Base-by-base conservation (phyloP, 2,888 invertebrate genomes). In the Lissonota sp. region DNA sequence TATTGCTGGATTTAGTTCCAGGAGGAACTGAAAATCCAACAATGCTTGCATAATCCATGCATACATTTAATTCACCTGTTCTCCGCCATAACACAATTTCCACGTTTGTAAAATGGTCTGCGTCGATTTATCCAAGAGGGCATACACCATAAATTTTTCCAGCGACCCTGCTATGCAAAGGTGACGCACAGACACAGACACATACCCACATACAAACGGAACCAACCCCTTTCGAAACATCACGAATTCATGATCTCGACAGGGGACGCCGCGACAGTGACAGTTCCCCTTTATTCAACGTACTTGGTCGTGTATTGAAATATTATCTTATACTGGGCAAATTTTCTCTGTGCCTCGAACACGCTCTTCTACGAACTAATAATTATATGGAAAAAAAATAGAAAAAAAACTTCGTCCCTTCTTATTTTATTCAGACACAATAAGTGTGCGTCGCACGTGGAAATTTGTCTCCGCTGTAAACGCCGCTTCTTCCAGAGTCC, bases 181-280 rank as follows among this genome's bases (percentile, higher is more conserved):
- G 26, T 26, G 26, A 26, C 26, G 26, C 26, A 26, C 26, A 26
- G 1, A 26, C 26, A 26, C 26, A 3, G 1, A 26, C 26, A 26
- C 26, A 26, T 26, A 26, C 26, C 26, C 26, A 26, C 26, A 26
- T 26, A 26, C 26, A 26, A 26, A 26, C 26, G 26, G 3, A 26
- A 26, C 12, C 70, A 77, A 71, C 79, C 80, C 80, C 69, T 77
- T 80, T 76, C 10, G 51, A 51, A 66, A 55, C 81, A 81, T 81
- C 70, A 81, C n/a, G 60, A 78, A 81, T 81, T 81, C 78, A 81
- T 81, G 73, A 78, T 81, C 55, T 74, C 60, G 37, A 10, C 49
- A 55, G 49, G 46, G 53, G 60, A 73, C 60, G 39, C 58, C 44
- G 69, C 76, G 63, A 62, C 77, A 60, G 70, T 77, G 73, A 81